Evolutionary conservation across 2,888 invertebrate species (phyloP).

Genomic region (Pegoplata infirma): DNA sequence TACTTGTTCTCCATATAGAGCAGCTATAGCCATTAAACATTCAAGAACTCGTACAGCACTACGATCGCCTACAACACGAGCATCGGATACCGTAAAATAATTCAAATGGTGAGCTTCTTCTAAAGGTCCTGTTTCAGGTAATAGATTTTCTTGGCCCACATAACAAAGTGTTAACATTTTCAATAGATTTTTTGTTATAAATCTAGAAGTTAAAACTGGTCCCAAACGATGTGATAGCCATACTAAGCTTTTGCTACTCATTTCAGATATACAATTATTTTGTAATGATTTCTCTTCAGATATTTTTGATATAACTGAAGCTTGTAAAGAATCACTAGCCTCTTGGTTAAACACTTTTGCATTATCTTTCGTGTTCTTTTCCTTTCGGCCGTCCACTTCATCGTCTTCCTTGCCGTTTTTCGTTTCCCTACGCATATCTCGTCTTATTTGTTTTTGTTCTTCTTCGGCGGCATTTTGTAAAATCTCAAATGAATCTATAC

Average conservation of each 20-base stretch:
- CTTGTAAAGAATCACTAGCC: constrained; percentile 73
- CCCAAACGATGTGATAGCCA: constrained; percentile 97
- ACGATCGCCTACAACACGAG: constrained; percentile 86
- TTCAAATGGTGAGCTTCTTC: constrained; percentile 78
- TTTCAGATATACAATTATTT: constrained; percentile 86
- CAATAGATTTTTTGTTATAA: constrained; percentile 92
- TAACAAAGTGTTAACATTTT: constrained; percentile 97
- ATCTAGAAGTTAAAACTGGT: constrained; percentile 94
- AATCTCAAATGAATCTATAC: constrained; percentile 78
- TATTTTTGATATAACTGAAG: constrained; percentile 75
- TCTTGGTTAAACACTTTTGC: constrained; percentile 57
- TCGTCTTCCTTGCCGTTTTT: not conserved
- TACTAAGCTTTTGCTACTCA: constrained; percentile 91
- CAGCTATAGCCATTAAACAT: constrained; percentile 92
- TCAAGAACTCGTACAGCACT: constrained; percentile 93
- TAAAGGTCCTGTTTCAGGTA: constrained; percentile 78
- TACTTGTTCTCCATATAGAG: constrained; percentile 91
- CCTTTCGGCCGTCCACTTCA: not conserved
- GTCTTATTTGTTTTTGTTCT: constrained; percentile 56
- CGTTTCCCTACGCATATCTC: not conserved
- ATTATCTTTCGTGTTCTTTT: not conserved
- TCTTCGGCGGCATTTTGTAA: constrained; percentile 69
- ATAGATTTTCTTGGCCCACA: constrained; percentile 88
- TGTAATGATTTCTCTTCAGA: constrained; percentile 75
- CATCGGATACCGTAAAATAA: constrained; percentile 83